Evolutionary conservation across 2,113 vertebrate species (phyloP).

Genomic region (Varanus salvator): DNA sequence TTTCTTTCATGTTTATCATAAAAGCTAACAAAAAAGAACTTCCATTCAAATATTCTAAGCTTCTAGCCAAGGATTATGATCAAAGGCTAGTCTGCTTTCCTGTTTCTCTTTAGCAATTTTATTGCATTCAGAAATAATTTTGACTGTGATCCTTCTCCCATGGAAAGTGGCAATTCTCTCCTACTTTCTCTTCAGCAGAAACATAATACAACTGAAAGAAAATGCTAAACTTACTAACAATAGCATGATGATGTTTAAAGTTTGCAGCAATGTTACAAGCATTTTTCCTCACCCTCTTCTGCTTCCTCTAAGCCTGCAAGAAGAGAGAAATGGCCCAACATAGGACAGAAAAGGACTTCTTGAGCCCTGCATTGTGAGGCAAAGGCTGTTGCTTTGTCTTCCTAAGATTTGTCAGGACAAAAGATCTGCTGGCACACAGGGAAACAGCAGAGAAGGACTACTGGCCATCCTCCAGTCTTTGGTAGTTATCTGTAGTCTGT

Average conservation of each 20-base stretch:
- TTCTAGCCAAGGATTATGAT: constrained; percentile 50
- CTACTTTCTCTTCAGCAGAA: neutral
- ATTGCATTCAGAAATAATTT: constrained; percentile 31
- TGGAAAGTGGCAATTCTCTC: neutral
- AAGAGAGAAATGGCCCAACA: too few relatives aligned
- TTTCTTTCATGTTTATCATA: constrained; percentile 66
- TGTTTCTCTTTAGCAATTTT: constrained; percentile 31
- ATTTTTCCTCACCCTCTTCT: neutral
- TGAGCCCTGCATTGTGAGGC: neutral
- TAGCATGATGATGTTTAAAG: neutral
- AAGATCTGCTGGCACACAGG: too few relatives aligned
- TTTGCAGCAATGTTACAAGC: neutral
- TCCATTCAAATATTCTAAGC: constrained; percentile 42
- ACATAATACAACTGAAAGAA: neutral
- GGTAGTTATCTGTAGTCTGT: neutral
- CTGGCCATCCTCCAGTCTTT: neutral
- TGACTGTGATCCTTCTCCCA: constrained; percentile 15
- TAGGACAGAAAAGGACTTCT: neutral
- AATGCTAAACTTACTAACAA: neutral
- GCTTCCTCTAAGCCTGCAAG: neutral
- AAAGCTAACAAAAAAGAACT: constrained; percentile 54
- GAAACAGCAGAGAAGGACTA: too few relatives aligned
- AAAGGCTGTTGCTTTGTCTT: too few relatives aligned
- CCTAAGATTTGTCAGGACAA: too few relatives aligned
- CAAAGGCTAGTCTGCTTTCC: constrained; percentile 48